Conservation (phyloP, 2,113 vertebrate genomes). For the Protomyctophum bolini region DNA sequence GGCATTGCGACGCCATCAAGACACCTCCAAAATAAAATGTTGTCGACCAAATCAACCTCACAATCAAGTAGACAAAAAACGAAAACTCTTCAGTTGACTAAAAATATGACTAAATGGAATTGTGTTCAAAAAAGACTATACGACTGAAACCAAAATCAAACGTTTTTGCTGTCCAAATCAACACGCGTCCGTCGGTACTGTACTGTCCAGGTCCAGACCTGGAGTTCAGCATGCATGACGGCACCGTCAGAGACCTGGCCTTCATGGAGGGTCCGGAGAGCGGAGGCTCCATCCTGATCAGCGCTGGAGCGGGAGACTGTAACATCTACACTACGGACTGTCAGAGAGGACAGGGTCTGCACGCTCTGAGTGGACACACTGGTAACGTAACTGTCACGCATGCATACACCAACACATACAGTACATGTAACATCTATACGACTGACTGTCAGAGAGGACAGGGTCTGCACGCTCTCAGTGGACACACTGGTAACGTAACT, state of each 20-base stretch:
- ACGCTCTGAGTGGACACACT: slow-evolving; percentile 89
- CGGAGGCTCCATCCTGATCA: slow-evolving; percentile 94
- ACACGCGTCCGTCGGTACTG: too few relatives aligned
- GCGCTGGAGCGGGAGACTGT: slow-evolving; percentile 96
- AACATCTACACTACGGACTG: slow-evolving; percentile 94
- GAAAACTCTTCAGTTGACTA: slow-evolving; percentile 50
- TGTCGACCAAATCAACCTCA: too few relatives aligned
- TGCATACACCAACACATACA: too few relatives aligned
- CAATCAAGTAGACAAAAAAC: too few relatives aligned
- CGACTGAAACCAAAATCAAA: too few relatives aligned
- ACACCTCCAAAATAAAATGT: too few relatives aligned
- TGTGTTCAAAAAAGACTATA: background rate
- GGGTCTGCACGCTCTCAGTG: too few relatives aligned
- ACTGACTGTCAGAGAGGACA: too few relatives aligned
- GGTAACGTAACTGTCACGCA: slow-evolving; percentile 43
- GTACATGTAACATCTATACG: too few relatives aligned
- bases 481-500: too few relatives aligned
- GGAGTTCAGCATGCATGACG: slow-evolving; percentile 98
- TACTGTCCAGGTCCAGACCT: slow-evolving; percentile 92
- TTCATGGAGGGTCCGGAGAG: slow-evolving; percentile 98
- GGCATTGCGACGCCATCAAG: too few relatives aligned
- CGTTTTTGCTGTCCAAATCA: too few relatives aligned
- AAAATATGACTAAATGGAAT: background rate
- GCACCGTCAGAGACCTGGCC: slow-evolving; percentile 95
- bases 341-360: slow-evolving; percentile 93